Evolutionary conservation across 1,140 invertebrate genomes (phyloP).

Genomic region (Temnothorax longispinosus): DNA sequence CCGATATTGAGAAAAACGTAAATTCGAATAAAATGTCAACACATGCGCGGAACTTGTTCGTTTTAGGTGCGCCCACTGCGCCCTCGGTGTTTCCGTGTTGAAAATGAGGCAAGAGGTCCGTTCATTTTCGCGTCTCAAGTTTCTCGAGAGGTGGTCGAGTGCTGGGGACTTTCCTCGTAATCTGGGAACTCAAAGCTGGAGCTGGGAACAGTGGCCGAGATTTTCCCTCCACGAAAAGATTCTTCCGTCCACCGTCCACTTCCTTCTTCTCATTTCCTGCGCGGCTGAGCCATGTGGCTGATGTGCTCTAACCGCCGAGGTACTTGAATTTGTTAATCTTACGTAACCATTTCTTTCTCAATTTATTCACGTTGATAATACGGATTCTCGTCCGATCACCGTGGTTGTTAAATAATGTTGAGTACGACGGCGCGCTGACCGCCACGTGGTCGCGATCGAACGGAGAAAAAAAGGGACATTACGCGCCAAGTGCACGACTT

Average conservation of each 20-base stretch:
- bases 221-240: neutral
- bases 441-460: neutral
- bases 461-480: neutral
- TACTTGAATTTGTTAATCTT: neutral
- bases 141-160: too few relatives aligned
- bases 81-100: too few relatives aligned
- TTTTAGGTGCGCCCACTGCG: too few relatives aligned
- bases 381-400: neutral
- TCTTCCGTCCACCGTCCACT: neutral
- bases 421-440: too few relatives aligned
- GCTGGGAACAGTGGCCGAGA: too few relatives aligned
- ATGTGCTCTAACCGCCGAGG: neutral
- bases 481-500: neutral
- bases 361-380: neutral
- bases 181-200: too few relatives aligned
- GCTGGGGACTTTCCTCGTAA: too few relatives aligned
- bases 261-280: neutral
- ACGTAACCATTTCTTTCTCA: neutral
- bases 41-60: neutral
- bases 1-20: constrained; percentile 3
- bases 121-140: too few relatives aligned
- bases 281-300: neutral
- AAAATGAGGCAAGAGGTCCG: too few relatives aligned
- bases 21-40: neutral
- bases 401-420: neutral